Percentiles rank a stretch among this genome's conserved stretches.
phyloP scores from a whole-genome alignment of 2,113 vertebrate genomes.

The Urocolius indicus region DNA sequence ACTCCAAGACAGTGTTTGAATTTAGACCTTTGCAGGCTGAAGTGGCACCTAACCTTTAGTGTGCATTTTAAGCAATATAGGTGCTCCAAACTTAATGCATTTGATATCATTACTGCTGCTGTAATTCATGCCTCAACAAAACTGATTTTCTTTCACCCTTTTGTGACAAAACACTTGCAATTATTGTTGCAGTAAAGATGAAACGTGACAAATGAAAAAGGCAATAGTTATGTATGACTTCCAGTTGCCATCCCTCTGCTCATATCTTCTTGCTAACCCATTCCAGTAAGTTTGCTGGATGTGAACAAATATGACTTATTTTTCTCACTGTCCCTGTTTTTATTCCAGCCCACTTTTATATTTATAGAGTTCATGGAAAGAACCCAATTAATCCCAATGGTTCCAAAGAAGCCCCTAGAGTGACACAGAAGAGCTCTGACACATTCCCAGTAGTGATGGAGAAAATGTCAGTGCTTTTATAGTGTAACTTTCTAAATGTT shows the following conservation, averaged over 20 bases:
- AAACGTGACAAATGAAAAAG: not conserved
- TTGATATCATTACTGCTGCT: not conserved
- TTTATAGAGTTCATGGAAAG: not conserved
- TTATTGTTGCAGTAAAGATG: not conserved
- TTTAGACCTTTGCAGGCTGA: slow-evolving; percentile 4
- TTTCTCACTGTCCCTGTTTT: not conserved
- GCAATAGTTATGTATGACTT: not conserved
- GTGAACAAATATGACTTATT: not conserved
- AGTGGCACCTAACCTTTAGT: not conserved
- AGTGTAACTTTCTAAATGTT: not conserved
- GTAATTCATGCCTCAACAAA: not conserved
- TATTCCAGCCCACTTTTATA: not conserved
- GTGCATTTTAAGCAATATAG: not conserved
- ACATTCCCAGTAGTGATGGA: not conserved
- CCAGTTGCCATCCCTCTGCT: not conserved
- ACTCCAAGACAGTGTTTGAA: not conserved
- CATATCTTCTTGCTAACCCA: not conserved
- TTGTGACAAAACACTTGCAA: not conserved
- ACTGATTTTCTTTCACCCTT: not conserved
- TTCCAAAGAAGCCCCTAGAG: not conserved
- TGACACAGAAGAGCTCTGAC: not conserved
- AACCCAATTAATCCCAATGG: not conserved
- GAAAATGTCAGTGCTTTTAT: not conserved
- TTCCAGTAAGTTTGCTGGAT: not conserved
- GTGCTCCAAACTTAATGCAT: not conserved